Evolutionary conservation across 23 tunicate genomes (phyloP).

Genomic region (Ascidia mentula): DNA sequence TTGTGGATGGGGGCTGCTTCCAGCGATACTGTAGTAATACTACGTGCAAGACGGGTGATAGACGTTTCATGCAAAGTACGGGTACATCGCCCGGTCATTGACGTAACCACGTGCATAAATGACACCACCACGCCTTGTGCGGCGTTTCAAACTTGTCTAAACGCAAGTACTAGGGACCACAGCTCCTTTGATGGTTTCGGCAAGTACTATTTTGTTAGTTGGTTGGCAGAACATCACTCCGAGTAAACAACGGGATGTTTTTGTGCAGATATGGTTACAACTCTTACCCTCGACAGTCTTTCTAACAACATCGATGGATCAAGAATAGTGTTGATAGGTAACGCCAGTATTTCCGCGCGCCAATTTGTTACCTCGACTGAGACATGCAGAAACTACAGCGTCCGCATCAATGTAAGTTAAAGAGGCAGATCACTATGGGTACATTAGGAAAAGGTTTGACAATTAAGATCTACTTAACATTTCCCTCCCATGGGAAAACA

Average conservation of each 20-base stretch:
- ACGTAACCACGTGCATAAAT: neutral
- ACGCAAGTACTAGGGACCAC: neutral
- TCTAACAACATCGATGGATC: neutral
- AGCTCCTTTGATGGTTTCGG: neutral
- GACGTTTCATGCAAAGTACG: neutral
- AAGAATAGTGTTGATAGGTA: neutral
- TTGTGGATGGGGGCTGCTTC: conserved; percentile 2
- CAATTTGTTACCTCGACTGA: neutral
- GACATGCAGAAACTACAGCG: neutral
- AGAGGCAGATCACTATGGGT: no score
- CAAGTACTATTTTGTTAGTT: no score
- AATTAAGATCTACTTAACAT: no score
- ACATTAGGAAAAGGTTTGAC: no score
- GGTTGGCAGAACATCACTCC: no score
- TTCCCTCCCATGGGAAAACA: no score
- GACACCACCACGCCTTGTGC: neutral
- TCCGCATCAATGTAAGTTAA: neutral
- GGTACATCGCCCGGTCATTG: neutral
- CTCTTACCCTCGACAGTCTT: neutral
- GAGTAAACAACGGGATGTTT: no score
- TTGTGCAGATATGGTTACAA: neutral
- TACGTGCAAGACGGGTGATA: conserved; percentile 1
- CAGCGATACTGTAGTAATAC: conserved; percentile 1
- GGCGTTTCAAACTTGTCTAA: neutral
- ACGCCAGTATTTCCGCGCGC: neutral